Base-by-base conservation (phyloP, 1,140 invertebrate species). In the Telenomus remus region DNA sequence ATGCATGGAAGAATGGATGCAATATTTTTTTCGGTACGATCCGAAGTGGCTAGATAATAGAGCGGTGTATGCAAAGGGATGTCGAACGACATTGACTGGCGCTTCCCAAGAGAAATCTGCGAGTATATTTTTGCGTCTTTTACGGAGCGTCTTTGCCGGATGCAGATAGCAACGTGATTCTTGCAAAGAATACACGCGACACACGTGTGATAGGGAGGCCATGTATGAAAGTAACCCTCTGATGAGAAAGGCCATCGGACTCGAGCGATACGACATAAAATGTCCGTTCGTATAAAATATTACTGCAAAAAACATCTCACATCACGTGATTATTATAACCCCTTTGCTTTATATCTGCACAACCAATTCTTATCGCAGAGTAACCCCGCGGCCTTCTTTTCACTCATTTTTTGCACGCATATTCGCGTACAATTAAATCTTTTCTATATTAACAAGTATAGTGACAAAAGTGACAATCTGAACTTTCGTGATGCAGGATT, bases 41-140 rank as follows among this genome's bases (percentile, higher is more conserved):
- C 34, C 6, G 55, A 50, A 50, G 63, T 68, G 63, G 76, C 51
- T 78, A 68, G 79, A 80, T 81, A 80, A 80, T 76, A 60, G 64
- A 56, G 39, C 46, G 43, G 43, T 33, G 59, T 66, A 70, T 53
- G 56, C 48, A 57, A 73, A 56, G 54, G 64, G 54, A 54, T 37
- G 60, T 50, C 42, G 49, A 69, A 47, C 60, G 42, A 65, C 76
- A 76, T 79, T 80, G 77, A 78, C 64, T 73, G 55, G 69, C 78
- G 70, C 51, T 81, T 84, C 85, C 85, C 84, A 75, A 71, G 86
- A 88, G 86, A 88, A 88, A 87, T 87, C 82, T 86, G 81, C 56
- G 69, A 83, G 78, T 82, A 87, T 88, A 86, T 87, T 86, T 87
- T 86, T 82, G 85, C 80, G 85, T 85, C 83, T 79, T 79, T 80